A percentile compares a stretch with the other conserved stretches of the same genome.
Evolutionary conservation across 2,113 vertebrate genomes (phyloP).

Genomic region (Pedionomus torquatus): DNA sequence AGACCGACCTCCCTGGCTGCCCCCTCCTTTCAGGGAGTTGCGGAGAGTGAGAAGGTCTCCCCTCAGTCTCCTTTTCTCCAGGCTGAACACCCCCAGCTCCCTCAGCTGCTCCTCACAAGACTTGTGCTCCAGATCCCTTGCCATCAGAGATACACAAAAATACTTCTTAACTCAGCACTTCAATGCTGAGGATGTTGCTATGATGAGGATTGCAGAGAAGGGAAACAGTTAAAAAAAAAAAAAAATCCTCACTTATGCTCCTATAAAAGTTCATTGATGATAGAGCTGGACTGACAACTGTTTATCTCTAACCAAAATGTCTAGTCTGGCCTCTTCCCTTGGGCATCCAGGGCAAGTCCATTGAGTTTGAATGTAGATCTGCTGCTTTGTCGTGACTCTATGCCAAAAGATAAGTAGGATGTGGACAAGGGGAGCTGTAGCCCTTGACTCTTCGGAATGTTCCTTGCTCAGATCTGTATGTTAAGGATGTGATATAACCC

Average conservation of each 20-base stretch:
- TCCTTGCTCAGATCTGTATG: not conserved
- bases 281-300: not conserved
- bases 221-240: not conserved
- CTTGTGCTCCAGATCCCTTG: too few relatives aligned
- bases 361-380: not conserved
- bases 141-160: not conserved
- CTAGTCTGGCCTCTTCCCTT: not conserved
- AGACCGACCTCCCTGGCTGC: too few relatives aligned
- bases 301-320: not conserved
- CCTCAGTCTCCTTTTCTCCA: too few relatives aligned
- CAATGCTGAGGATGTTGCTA: fast-evolving
- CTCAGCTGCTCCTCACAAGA: too few relatives aligned
- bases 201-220: too few relatives aligned
- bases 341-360: too few relatives aligned
- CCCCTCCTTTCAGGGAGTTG: too few relatives aligned
- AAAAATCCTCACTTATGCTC: not conserved
- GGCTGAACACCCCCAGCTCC: too few relatives aligned
- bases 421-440: not conserved
- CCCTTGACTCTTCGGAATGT: too few relatives aligned
- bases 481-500: too few relatives aligned
- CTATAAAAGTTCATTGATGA: not conserved
- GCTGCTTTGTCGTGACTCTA: not conserved
- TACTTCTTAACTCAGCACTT: not conserved
- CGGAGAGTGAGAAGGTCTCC: too few relatives aligned
- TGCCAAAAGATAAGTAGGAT: not conserved